These are phyloP conservation scores for Psilanteris sp. DNA, from an alignment of 1,140 invertebrate species.

Conservation along the genomic window DNA sequence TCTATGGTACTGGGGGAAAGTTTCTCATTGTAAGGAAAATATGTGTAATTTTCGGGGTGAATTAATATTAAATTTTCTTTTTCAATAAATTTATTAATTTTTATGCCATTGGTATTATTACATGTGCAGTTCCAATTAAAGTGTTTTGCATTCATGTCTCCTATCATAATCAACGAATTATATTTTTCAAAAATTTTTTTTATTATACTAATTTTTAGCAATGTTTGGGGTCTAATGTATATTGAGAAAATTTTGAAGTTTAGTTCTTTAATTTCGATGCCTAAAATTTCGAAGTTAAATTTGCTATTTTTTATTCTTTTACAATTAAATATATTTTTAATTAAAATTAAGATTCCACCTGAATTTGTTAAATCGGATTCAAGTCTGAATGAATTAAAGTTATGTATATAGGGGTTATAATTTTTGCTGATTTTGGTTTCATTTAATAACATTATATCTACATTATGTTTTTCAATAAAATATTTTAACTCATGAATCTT, in stretches of 20 bases:
- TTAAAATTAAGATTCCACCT: no score
- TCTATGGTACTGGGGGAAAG: no score
- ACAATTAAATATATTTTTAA: no score
- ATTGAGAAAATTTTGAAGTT: no score
- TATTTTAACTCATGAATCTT: neutral
- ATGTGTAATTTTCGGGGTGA: no score
- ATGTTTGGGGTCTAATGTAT: neutral
- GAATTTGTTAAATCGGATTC: slow-evolving; percentile 4
- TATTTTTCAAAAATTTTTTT: slow-evolving; percentile 1
- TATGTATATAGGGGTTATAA: neutral
- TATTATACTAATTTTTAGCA: slow-evolving; percentile 4
- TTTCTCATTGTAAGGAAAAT: no score
- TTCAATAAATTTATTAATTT: no score
- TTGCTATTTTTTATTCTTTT: no score
- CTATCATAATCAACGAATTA: slow-evolving; percentile 3
- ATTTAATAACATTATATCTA: neutral
- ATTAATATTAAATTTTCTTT: no score
- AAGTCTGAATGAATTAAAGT: neutral
- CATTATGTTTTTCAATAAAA: neutral
- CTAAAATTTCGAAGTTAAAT: no score
- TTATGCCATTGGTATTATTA: slow-evolving; percentile 27
- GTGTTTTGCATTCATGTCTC: slow-evolving; percentile 26
- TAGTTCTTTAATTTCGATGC: no score
- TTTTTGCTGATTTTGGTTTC: slow-evolving; percentile 1
- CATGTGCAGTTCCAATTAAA: slow-evolving; percentile 6